These are phyloP conservation scores for Dunckerocampus dactyliophorus DNA, from an alignment of 2,113 vertebrate genomes.

Conservation along the genomic window DNA sequence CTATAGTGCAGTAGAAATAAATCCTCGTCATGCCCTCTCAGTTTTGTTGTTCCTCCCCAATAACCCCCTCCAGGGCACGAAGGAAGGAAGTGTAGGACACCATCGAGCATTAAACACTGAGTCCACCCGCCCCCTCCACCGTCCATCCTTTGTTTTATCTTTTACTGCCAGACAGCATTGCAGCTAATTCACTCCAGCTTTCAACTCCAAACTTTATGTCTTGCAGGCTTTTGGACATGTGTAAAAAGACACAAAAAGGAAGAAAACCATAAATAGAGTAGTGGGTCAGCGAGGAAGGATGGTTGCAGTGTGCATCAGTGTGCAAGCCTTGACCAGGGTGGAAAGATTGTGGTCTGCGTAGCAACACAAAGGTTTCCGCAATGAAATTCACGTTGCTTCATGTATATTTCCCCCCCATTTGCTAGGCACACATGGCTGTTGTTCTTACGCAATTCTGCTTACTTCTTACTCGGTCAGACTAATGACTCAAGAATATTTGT, in stretches of 20 bases:
- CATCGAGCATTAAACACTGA: conserved; percentile 21
- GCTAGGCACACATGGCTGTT: too few relatives aligned
- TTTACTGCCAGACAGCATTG: conserved; percentile 50
- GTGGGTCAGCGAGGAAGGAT: conserved; percentile 1
- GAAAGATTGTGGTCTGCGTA: too few relatives aligned
- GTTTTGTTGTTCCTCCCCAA: conserved; percentile 9
- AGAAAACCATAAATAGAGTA: not conserved
- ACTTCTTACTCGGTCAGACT: too few relatives aligned
- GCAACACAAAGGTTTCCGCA: too few relatives aligned
- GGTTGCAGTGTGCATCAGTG: not conserved
- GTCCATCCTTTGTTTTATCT: conserved; percentile 51
- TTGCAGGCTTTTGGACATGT: conserved; percentile 40
- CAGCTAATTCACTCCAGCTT: conserved; percentile 51
- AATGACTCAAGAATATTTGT: too few relatives aligned
- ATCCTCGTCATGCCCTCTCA: conserved; percentile 12
- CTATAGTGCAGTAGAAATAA: conserved; percentile 6
- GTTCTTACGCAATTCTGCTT: too few relatives aligned
- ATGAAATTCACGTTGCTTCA: too few relatives aligned
- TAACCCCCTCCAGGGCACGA: conserved; percentile 13
- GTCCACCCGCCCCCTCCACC: conserved; percentile 41
- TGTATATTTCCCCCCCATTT: too few relatives aligned
- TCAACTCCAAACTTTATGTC: conserved; percentile 47
- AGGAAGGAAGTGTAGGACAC: conserved; percentile 22
- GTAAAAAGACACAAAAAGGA: conserved; percentile 4
- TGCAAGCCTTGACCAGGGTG: too few relatives aligned